Evolutionary conservation across 2,888 invertebrate species (phyloP), one percentile per base, ranked within the genome.

Genomic region (Drosophila melanosoma): DNA sequence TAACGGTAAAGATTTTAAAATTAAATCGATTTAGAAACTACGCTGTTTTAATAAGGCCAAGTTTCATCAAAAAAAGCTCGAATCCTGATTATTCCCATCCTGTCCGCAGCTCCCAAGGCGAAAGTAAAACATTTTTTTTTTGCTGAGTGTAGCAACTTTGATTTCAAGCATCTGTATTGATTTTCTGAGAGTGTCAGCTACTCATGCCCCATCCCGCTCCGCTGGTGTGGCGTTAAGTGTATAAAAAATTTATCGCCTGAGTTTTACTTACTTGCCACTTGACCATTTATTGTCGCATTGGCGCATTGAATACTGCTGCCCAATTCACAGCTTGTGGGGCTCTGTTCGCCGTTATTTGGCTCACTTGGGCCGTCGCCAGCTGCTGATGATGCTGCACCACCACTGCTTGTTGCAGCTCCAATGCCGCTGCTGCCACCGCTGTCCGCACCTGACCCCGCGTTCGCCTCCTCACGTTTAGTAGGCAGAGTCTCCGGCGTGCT

Each of bases 401-500:
- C 68, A 48, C 59, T 73, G 36, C 62, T 64, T 35, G 66, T 23
- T 61, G 63, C 63, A 60, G 38, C 66, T 35, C 66, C 76, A 59
- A 32, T 51, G 15, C 62, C 64, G 17, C 63, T 61, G 61, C 80
- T 58, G 23, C 58, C 61, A 69, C 69, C 59, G 49, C 59, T 51
- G 76, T 64, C 73, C 23, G 42, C 69, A 45, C 59, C 72, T 56
- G 73, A 38, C 53, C 76, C 69, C 72, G 75, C 79, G 67, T 75
- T 84, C 72, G 77, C 93, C 91, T 95, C 95, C 92, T 95, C 95
- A 91, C 94, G 94, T 83, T 94, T 91, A 38, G 69, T 74, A 92
- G 94, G 92, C 82, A 94, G 93, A 92, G 95, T 94, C 93, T 96
- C 97, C 85, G 97, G 97, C 82, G 97, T 96, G 94, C 96, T 97